Conservation (phyloP, 2,888 invertebrate species). For the Rhodophaea formosa region DNA sequence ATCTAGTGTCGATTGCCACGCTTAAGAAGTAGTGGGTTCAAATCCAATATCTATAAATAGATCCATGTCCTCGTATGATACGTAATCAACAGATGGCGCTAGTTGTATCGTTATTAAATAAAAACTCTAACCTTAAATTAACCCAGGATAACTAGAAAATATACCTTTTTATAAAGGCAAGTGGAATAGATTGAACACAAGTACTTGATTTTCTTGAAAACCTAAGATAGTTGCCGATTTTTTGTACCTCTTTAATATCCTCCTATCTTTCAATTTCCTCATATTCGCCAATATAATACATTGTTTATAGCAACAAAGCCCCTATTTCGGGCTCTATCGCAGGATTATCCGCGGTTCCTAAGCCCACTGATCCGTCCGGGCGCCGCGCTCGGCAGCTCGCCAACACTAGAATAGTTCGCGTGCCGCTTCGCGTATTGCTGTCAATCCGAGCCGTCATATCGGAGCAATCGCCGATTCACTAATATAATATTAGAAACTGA, state of each 20-base stretch:
- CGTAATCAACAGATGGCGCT: not conserved
- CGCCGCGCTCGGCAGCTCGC: constrained; percentile 51
- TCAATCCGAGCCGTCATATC: constrained; percentile 54
- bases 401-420: constrained; percentile 72
- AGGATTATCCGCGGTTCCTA: constrained; percentile 6
- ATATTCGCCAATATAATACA: no score
- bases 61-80: not conserved
- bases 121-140: no score
- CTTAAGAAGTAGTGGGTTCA: not conserved
- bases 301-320: not conserved
- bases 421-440: constrained; percentile 50
- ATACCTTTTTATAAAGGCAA: no score
- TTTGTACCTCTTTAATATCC: no score
- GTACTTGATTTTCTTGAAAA: no score
- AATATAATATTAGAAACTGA: not conserved
- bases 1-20: constrained; percentile 18
- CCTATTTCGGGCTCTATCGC: not conserved
- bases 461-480: constrained; percentile 43
- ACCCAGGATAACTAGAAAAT: no score
- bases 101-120: not conserved
- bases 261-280: no score
- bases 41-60: constrained; percentile 1
- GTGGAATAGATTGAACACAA: no score
- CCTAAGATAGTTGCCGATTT: no score
- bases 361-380: constrained; percentile 36